Percentiles rank a stretch among this genome's conserved stretches.
These are phyloP conservation scores for Lasioglossum vierecki DNA, from an alignment of 2,888 invertebrate genomes.

Conservation along the genomic window DNA sequence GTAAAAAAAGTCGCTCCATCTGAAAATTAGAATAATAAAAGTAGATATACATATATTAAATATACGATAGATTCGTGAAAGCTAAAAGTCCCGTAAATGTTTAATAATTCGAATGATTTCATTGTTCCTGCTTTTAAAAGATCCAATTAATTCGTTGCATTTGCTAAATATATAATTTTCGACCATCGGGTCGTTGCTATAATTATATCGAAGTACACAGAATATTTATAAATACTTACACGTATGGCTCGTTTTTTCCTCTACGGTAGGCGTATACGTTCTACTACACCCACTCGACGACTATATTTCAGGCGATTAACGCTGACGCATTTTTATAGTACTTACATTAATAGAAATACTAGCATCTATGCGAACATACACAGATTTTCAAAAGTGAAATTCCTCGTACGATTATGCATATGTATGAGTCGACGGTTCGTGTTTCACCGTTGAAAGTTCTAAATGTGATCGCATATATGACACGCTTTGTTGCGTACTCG, in stretches of 20 bases:
- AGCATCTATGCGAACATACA: neutral
- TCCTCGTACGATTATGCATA: neutral
- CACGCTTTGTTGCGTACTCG: neutral
- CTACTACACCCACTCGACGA: constrained; percentile 54
- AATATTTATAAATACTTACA: constrained; percentile 24
- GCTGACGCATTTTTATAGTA: constrained; percentile 48
- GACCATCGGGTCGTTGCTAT: neutral
- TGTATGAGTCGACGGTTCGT: neutral
- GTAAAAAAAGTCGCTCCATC: constrained; percentile 29
- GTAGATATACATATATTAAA: neutral
- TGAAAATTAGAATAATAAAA: constrained; percentile 34
- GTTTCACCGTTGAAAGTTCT: no score
- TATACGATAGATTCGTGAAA: neutral
- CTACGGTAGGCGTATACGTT: constrained; percentile 51
- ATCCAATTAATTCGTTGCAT: neutral
- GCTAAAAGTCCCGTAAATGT: neutral
- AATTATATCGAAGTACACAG: neutral
- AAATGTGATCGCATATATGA: neutral
- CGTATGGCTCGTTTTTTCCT: constrained; percentile 37
- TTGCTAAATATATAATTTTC: neutral
- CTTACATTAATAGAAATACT: constrained; percentile 24
- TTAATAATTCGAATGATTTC: neutral
- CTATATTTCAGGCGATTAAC: constrained; percentile 49
- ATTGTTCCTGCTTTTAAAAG: neutral
- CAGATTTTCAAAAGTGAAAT: constrained; percentile 15